Evolutionary conservation across 2,888 invertebrate species (phyloP).

Genomic region (Macaria liturata): DNA sequence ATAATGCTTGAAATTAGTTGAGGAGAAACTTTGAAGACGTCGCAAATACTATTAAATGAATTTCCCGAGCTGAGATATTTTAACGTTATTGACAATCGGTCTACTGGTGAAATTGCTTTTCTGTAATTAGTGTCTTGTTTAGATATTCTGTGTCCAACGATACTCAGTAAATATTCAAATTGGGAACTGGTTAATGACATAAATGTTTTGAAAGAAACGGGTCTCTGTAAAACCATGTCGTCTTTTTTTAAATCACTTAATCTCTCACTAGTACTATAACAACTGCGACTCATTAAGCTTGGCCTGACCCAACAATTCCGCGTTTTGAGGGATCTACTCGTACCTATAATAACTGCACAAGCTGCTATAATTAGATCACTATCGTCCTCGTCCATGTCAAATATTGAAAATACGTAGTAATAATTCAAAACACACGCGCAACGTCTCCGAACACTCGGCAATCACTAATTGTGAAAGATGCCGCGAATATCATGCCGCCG

Average conservation of each 20-base stretch:
- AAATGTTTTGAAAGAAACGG: conserved; percentile 21
- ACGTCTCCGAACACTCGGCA: conserved; percentile 21
- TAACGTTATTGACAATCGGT: conserved; percentile 21
- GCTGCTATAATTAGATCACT: conserved; percentile 22
- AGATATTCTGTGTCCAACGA: conserved; percentile 21
- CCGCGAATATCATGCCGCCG: conserved; percentile 20
- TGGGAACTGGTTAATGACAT: conserved; percentile 21
- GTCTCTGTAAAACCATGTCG: conserved; percentile 17
- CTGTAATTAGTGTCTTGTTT: conserved; percentile 24
- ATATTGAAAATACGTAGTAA: conserved; percentile 19
- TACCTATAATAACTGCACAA: conserved; percentile 22
- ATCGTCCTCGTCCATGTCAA: conserved; percentile 23
- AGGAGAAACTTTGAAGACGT: conserved; percentile 26
- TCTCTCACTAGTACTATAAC: conserved; percentile 8
- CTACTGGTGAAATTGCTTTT: conserved; percentile 19
- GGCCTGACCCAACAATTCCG: conserved; percentile 19
- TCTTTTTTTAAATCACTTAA: conserved; percentile 20
- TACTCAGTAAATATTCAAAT: conserved; percentile 24
- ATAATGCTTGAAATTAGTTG: conserved; percentile 26
- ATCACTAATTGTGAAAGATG: conserved; percentile 22
- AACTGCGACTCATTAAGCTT: conserved; percentile 26
- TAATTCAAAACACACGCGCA: conserved; percentile 26
- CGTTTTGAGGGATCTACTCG: conserved; percentile 22
- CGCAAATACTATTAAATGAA: conserved; percentile 16
- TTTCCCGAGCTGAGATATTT: conserved; percentile 19